These are phyloP conservation scores for Daktulosphaira vitifoliae DNA, from an alignment of 1,140 invertebrate genomes.

Conservation along the genomic window DNA sequence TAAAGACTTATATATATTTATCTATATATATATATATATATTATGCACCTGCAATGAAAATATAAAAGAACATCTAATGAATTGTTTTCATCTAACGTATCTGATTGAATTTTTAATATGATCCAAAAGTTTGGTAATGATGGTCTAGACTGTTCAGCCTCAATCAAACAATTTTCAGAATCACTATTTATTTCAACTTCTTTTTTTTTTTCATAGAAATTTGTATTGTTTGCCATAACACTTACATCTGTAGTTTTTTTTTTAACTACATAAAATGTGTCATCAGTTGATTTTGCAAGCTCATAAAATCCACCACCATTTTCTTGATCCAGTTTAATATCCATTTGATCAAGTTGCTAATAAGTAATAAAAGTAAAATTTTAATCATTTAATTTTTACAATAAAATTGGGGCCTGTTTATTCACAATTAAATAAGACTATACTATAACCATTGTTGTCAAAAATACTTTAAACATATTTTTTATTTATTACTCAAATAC, in stretches of 20 bases:
- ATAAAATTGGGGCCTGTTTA: too few relatives aligned
- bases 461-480: too few relatives aligned
- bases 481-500: too few relatives aligned
- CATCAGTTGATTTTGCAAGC: neutral
- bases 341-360: slow-evolving; percentile 14
- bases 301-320: neutral
- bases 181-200: neutral
- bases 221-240: neutral
- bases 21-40: neutral
- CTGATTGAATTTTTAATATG: slow-evolving; percentile 51
- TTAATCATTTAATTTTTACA: too few relatives aligned
- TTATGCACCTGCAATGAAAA: slow-evolving; percentile 65
- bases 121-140: slow-evolving; percentile 68
- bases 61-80: slow-evolving; percentile 51
- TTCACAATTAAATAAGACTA: too few relatives aligned
- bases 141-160: slow-evolving; percentile 48
- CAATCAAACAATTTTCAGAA: slow-evolving; percentile 48
- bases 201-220: too few relatives aligned
- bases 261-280: slow-evolving; percentile 16
- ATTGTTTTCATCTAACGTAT: neutral
- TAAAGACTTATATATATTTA: too few relatives aligned
- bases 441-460: too few relatives aligned
- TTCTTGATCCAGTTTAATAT: neutral
- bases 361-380: neutral
- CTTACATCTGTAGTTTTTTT: neutral